Conservation (phyloP, 2,797 vertebrate species). For the Masticophis lateralis region DNA sequence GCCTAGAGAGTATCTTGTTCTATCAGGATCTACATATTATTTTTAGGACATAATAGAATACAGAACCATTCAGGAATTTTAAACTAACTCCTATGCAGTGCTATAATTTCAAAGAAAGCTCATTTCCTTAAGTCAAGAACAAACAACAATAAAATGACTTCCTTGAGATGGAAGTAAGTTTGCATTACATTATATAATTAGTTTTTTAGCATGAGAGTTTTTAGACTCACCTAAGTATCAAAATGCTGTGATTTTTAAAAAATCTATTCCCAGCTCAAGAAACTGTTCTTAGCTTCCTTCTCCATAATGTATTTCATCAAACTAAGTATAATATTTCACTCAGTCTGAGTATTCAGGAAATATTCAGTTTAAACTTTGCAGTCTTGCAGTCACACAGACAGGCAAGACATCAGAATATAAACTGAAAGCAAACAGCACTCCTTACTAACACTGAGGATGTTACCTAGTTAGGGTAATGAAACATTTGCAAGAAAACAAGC, state of each 20-base stretch:
- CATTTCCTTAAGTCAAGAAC: constrained; percentile 18
- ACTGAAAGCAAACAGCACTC: no score
- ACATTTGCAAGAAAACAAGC: no score
- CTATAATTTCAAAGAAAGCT: constrained; percentile 8
- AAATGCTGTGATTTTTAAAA: background rate
- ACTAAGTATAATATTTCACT: background rate
- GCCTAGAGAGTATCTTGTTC: constrained; percentile 38
- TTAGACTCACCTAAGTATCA: background rate
- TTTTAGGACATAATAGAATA: constrained; percentile 51
- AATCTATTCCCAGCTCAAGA: background rate
- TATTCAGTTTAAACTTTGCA: background rate
- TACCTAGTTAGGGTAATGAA: no score
- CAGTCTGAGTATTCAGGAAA: background rate
- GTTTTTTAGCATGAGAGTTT: background rate
- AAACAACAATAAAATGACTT: background rate
- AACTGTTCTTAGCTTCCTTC: background rate
- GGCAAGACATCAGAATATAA: no score
- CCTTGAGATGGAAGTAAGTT: background rate
- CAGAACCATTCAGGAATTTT: constrained; percentile 34
- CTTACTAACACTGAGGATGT: no score
- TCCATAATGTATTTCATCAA: background rate
- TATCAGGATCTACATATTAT: constrained; percentile 38
- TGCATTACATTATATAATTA: constrained; percentile 16
- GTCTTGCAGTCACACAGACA: background rate
- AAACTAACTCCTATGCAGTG: constrained; percentile 28